These are phyloP conservation scores for Crossocerus cetratus DNA, from an alignment of 2,888 invertebrate species.

Conservation along the genomic window DNA sequence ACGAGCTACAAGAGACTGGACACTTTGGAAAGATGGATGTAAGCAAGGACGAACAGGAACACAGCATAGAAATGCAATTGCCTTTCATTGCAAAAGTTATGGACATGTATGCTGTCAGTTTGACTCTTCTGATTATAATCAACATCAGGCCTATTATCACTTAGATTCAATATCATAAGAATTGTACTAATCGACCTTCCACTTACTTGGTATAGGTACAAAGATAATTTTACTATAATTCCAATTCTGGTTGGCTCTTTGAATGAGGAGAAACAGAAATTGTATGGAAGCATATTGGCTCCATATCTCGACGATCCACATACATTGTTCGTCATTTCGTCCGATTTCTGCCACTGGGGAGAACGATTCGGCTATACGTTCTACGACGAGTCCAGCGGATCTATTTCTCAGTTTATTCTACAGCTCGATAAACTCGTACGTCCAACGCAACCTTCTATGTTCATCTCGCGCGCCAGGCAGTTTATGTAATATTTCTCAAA, in stretches of 20 bases:
- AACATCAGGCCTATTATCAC: background rate
- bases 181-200: background rate
- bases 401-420: too few species aligned
- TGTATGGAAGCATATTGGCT: constrained; percentile 93
- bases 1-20: constrained; percentile 91
- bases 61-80: constrained; percentile 99
- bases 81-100: constrained; percentile 99
- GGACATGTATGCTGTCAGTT: constrained; percentile 86
- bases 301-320: constrained; percentile 95
- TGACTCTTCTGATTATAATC: background rate
- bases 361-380: constrained; percentile 92
- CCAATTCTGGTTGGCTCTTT: constrained; percentile 98
- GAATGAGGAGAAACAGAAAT: constrained; percentile 90
- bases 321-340: constrained; percentile 96
- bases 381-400: constrained; percentile 88
- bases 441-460: background rate
- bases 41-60: constrained; percentile 97
- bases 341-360: constrained; percentile 99
- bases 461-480: background rate
- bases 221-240: constrained; percentile 94
- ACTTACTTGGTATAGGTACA: constrained; percentile 80
- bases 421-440: constrained; percentile 93
- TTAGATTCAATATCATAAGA: background rate
- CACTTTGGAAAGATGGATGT: constrained; percentile 96
- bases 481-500: constrained; percentile 11